These are phyloP conservation scores for Puma concolor DNA, from an alignment of 2,113 vertebrate species.

Conservation along the genomic window DNA sequence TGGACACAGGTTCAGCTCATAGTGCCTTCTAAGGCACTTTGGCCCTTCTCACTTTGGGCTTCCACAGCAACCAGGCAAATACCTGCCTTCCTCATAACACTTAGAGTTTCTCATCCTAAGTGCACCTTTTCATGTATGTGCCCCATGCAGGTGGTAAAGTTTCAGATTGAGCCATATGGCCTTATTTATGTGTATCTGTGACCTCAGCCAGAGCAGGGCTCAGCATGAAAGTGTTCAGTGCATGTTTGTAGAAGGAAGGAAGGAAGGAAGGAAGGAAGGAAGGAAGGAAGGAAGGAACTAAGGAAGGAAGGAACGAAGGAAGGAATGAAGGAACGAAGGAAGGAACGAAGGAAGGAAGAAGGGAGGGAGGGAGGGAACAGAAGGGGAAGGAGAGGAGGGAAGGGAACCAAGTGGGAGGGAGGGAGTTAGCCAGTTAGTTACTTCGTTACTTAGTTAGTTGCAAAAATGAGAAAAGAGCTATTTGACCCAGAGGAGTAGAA, in stretches of 20 bases:
- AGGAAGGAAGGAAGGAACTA: rapidly evolving
- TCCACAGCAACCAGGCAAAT: background rate
- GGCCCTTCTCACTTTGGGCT: background rate
- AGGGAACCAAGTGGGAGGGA: rapidly evolving
- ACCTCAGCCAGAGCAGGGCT: background rate
- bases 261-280: background rate
- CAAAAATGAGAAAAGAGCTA: background rate
- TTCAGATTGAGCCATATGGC: background rate
- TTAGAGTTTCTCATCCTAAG: background rate
- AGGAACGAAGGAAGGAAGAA: background rate
- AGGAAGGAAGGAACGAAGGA: too few species aligned
- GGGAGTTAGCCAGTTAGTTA: background rate
- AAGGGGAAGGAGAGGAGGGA: background rate
- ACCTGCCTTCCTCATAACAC: background rate
- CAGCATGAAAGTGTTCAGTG: background rate
- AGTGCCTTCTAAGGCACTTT: background rate
- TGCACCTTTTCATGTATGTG: background rate
- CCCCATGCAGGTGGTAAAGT: background rate
- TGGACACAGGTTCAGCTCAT: background rate
- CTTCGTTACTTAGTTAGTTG: background rate
- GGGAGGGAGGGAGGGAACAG: too few species aligned
- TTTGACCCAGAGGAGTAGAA: background rate
- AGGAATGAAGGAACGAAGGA: rapidly evolving
- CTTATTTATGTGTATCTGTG: background rate
- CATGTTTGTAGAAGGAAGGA: background rate